phyloP scores from a whole-genome alignment of 2,113 vertebrate species.

The Misgurnus mizolepis region DNA sequence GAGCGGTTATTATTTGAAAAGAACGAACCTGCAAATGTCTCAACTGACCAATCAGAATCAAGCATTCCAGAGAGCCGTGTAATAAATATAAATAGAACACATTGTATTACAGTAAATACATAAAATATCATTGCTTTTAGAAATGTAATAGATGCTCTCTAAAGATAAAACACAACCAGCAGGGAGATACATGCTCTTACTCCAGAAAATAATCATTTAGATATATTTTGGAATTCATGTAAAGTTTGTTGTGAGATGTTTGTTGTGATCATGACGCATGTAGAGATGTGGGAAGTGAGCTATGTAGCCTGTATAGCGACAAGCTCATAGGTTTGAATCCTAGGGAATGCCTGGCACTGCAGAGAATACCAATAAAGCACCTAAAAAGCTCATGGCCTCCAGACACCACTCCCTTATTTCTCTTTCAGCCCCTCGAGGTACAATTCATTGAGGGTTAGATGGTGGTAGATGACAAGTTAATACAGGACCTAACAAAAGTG shows the following conservation, averaged over 20 bases:
- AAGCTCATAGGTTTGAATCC: too few relatives aligned
- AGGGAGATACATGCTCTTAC: neutral
- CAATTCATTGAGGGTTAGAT: conserved; percentile 43
- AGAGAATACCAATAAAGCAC: neutral
- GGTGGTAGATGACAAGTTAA: conserved; percentile 58
- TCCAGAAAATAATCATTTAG: neutral
- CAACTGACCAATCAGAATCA: too few relatives aligned
- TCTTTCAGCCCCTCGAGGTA: conserved; percentile 42
- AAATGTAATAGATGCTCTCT: neutral
- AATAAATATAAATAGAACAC: too few relatives aligned
- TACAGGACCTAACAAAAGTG: conserved; percentile 56
- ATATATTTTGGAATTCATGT: neutral
- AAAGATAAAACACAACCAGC: neutral
- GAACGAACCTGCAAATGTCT: too few relatives aligned
- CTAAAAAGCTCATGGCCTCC: conserved; percentile 49
- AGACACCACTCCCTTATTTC: conserved; percentile 67
- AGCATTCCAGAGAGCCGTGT: too few relatives aligned
- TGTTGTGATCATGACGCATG: neutral
- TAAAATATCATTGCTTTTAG: too few relatives aligned
- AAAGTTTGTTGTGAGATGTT: neutral
- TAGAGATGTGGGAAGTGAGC: neutral
- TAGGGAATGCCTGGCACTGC: neutral
- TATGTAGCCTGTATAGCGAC: too few relatives aligned
- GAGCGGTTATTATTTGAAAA: too few relatives aligned
- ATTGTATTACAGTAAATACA: too few relatives aligned